Base-by-base conservation (phyloP, 2,888 invertebrate genomes). In the Sabellastarte sp. region DNA sequence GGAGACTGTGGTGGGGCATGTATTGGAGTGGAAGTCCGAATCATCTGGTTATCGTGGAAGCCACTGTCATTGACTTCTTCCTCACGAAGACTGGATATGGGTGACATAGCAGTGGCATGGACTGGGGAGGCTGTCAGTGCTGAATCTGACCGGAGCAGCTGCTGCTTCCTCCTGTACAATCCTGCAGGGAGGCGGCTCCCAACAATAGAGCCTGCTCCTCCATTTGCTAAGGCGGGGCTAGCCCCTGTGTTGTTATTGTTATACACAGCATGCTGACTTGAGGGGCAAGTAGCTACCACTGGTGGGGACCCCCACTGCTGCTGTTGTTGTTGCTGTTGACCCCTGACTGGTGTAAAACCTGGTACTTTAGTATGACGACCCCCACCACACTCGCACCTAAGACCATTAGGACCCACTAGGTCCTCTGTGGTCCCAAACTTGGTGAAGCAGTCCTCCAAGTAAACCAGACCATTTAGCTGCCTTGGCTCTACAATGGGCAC, bases 1-100 rank as follows among this genome's bases (percentile, higher is more conserved):
- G 31, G 1, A 28, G 29, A 20, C 26, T 41, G 50, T 31, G 79
- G 74, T 1, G 82, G 82, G 1, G 82, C 80, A 30, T 41, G 50
- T 31, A 79, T 74, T 1, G 82, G 82, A 1, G 82, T 81, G 15
- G 82, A 80, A 2, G 80, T 79, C 64, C 71, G 29, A 65, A 77
- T 74, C 52, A 74, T n/a, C n/a, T n/a, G 73, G 61, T 76, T 74
- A 63, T 79, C 77, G 55, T 77, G 76, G 59, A 76, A 78, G 53
- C 76, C 77, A 67, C 77, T 77, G 66, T 79, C 79, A 63, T 77
- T 76, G 10, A 71, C 52, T 15, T 67, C 32, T 26, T 74, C 73
- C 30, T 53, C 32, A n/a, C 28, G n/a, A 10, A n/a, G 28, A 10
- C 52, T 70, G 24, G 68, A 65, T 26, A 78, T 78, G 1, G 77